phyloP scores from a whole-genome alignment of 2,888 invertebrate species.

The Catocala fraxini region DNA sequence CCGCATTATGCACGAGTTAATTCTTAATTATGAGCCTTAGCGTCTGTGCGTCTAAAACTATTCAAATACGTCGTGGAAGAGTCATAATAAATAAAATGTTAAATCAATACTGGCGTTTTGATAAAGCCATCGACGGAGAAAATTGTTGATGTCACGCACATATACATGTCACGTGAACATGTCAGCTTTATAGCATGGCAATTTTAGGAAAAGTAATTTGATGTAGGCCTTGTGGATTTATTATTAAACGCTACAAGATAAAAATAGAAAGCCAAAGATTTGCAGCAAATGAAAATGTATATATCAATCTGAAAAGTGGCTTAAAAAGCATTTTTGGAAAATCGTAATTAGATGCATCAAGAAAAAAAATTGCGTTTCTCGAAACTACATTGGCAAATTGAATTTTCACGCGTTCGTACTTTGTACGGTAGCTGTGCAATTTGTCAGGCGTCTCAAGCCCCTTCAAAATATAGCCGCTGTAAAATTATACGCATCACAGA shows the following conservation, averaged over 20 bases:
- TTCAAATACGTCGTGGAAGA: conserved; percentile 13
- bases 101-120: conserved; percentile 23
- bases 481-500: conserved; percentile 51
- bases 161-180: conserved; percentile 30
- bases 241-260: too few relatives aligned
- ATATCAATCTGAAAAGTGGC: too few relatives aligned
- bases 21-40: conserved; percentile 59
- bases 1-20: conserved; percentile 55
- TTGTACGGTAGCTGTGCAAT: conserved; percentile 59
- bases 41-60: conserved; percentile 27
- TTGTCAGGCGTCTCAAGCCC: conserved; percentile 58
- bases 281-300: too few relatives aligned
- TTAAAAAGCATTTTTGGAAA: not conserved
- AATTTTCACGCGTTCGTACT: conserved; percentile 60
- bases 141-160: conserved; percentile 34
- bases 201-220: conserved; percentile 20
- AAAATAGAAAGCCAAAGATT: too few relatives aligned
- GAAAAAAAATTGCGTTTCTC: conserved; percentile 33
- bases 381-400: conserved; percentile 64
- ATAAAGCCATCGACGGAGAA: conserved; percentile 34
- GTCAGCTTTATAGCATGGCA: conserved; percentile 37
- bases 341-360: conserved; percentile 17
- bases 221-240: not conserved
- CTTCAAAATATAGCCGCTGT: conserved; percentile 50
- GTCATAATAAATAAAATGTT: conserved; percentile 24